These are phyloP conservation scores for Patella caerulea DNA, from an alignment of 2,888 invertebrate species.

Conservation along the genomic window DNA sequence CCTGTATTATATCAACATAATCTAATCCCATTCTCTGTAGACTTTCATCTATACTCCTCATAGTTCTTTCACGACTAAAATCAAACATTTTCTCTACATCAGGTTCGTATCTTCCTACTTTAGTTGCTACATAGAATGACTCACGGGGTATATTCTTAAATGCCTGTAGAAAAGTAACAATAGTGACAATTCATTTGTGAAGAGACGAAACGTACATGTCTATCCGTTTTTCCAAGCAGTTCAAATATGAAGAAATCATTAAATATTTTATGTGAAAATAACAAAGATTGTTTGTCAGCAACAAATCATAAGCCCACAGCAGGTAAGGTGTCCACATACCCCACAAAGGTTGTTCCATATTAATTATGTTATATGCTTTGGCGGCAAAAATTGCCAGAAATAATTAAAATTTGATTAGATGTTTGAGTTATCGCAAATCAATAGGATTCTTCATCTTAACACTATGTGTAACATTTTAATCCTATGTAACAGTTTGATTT, in stretches of 20 bases:
- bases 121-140: conserved; percentile 91
- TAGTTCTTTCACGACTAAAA: conserved; percentile 83
- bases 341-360: no score
- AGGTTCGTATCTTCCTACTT: conserved; percentile 83
- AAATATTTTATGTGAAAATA: no score
- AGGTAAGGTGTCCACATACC: no score
- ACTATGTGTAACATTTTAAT: no score
- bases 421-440: no score
- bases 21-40: conserved; percentile 81
- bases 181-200: neutral
- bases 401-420: no score
- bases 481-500: no score
- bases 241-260: no score
- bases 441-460: no score
- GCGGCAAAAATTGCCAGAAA: no score
- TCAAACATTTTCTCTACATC: conserved; percentile 84
- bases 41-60: conserved; percentile 83
- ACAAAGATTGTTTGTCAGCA: neutral
- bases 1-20: conserved; percentile 92
- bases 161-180: conserved; percentile 73
- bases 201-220: neutral
- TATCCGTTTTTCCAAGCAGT: no score
- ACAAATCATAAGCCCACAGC: neutral
- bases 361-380: no score
- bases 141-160: conserved; percentile 84